phyloP scores from a whole-genome alignment of 2,888 invertebrate genomes.

The Aphodius sticticus region DNA sequence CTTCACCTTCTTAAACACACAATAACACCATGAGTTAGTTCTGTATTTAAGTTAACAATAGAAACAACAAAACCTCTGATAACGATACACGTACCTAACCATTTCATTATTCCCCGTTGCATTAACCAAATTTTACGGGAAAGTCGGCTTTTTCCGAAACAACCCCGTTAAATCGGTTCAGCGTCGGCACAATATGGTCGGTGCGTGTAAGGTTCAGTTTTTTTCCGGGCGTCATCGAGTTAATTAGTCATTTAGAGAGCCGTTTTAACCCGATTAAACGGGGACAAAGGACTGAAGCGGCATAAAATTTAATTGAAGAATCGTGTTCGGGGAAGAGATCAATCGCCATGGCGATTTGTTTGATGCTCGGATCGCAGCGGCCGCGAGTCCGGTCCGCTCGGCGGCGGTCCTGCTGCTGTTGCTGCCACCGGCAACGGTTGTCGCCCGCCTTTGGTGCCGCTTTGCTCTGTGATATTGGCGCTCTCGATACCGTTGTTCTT shows the following conservation, averaged over 20 bases:
- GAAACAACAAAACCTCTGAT: too few relatives aligned
- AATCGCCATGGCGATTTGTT: slow-evolving; percentile 31
- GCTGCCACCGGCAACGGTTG: slow-evolving; percentile 6
- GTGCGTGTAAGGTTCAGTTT: background rate
- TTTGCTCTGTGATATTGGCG: background rate
- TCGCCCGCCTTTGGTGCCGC: slow-evolving; percentile 9
- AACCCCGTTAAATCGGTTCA: background rate
- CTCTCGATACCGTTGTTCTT: background rate
- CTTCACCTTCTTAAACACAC: too few relatives aligned
- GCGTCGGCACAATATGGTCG: background rate
- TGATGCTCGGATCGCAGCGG: background rate
- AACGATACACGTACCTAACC: too few relatives aligned
- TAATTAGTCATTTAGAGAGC: slow-evolving; percentile 33
- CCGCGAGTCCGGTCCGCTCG: background rate
- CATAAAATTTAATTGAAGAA: slow-evolving; percentile 38
- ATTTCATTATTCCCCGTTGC: slow-evolving; percentile 11
- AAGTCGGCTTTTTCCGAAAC: background rate
- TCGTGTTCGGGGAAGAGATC: slow-evolving; percentile 35
- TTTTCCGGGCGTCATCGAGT: slow-evolving; percentile 15
- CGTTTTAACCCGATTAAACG: slow-evolving; percentile 35
- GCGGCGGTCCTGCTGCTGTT: background rate
- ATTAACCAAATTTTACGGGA: slow-evolving; percentile 5
- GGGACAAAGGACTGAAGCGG: slow-evolving; percentile 35
- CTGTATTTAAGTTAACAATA: too few relatives aligned
- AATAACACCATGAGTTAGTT: too few relatives aligned